Conservation (phyloP, 2,888 invertebrate species). For the Apotomis betuletana region DNA sequence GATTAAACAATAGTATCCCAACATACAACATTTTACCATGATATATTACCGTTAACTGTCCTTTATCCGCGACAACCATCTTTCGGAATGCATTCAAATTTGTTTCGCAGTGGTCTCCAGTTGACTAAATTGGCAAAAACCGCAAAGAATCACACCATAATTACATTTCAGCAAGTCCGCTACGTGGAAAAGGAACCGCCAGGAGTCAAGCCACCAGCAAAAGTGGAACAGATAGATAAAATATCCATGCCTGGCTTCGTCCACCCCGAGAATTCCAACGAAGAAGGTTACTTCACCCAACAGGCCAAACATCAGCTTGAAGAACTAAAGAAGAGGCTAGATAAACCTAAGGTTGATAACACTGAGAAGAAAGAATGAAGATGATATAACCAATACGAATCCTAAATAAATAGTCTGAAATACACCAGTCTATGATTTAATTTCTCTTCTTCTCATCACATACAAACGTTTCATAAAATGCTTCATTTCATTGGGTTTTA, state of each 20-base stretch:
- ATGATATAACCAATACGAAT: neutral
- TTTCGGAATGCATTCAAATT: neutral
- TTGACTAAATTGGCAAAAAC: neutral
- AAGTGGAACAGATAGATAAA: constrained; percentile 44
- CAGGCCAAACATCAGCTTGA: constrained; percentile 54
- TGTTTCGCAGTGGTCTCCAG: neutral
- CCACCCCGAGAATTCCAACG: constrained; percentile 51
- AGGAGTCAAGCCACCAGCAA: constrained; percentile 35
- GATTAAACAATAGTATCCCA: neutral
- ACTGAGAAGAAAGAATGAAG: constrained; percentile 50
- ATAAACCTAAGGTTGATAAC: constrained; percentile 49
- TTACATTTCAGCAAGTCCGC: constrained; percentile 2
- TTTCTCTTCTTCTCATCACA: too few relatives aligned
- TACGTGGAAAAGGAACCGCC: constrained; percentile 6
- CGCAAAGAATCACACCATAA: neutral
- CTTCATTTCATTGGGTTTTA: too few relatives aligned
- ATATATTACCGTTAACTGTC: neutral
- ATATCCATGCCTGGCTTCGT: constrained; percentile 58
- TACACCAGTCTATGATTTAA: too few relatives aligned
- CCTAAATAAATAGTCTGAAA: neutral
- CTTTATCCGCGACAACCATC: neutral
- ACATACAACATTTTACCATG: neutral
- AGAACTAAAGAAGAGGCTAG: constrained; percentile 54
- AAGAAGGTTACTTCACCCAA: constrained; percentile 57
- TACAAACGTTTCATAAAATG: too few relatives aligned